Evolutionary conservation across 2,113 vertebrate species (phyloP), one percentile per base, ranked within the genome.

Genomic region (Hyaena hyaena): DNA sequence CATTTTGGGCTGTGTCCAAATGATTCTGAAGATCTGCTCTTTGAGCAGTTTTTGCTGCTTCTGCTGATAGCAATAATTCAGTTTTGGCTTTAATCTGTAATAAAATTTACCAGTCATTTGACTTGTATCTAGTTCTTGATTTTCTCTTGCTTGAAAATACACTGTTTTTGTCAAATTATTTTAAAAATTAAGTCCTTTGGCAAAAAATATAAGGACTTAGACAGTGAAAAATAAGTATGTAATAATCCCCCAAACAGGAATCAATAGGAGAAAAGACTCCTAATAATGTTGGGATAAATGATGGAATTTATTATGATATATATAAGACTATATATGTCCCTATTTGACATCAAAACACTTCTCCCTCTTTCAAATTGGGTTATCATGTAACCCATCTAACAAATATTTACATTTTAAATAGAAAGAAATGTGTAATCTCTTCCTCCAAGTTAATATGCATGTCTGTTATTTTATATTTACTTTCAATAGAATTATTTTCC

Each of bases 11-110:
- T 10, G 99, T 99, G 97, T 99, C 99, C 98, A 99, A 98, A 98
- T 99, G 99, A 98, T 99, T 99, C 97, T 99, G 99, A 92, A 99
- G 99, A 98, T 99, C 99, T 0, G 99, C 99, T 98, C 99, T 99
- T 97, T 99, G 99, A 85, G 99, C 99, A 95, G 99, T 99, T 98
- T 99, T 99, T 4, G 99, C 99, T 50, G 99, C 99, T 98, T 99
- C 99, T 74, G 99, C 99, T 93, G 99, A 99, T 19, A 99, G 98
- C 33, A 99, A 92, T 98, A 99, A 98, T 98, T 99, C 99, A 3
- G 99, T 99, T 98, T 99, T 99, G 90, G 99, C 99, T 98, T 99
- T 99, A 95, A 99, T 98, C 99, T 99, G 98, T 96, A 98, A 98
- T 90, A 98, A 50, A 97, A 97, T 91, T 73, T 88, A 94, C 8